Evolutionary conservation across 2,888 invertebrate species (phyloP).

Genomic region (Chirona hameri): DNA sequence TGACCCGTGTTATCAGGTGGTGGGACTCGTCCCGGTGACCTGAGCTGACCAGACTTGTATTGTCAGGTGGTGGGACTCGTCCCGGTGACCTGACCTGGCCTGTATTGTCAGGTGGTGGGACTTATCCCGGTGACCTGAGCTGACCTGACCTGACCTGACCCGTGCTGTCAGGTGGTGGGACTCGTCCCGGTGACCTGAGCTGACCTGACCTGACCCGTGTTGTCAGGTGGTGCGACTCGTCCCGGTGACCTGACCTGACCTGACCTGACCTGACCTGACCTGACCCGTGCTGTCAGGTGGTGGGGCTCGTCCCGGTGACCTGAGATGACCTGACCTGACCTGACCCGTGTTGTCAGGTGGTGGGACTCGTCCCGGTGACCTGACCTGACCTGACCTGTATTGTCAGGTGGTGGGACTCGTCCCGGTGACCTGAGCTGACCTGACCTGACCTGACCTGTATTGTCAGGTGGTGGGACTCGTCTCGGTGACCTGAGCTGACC

Average conservation of each 20-base stretch:
- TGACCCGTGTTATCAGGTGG: slow-evolving; percentile 64
- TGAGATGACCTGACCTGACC: not conserved
- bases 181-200: slow-evolving; percentile 87
- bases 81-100: slow-evolving; percentile 63
- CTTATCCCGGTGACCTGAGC: slow-evolving; percentile 79
- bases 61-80: slow-evolving; percentile 85
- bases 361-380: slow-evolving; percentile 94
- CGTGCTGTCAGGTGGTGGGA: slow-evolving; percentile 78
- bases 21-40: slow-evolving; percentile 94
- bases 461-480: slow-evolving; percentile 84
- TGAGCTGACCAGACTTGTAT: too few species aligned
- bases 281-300: slow-evolving; percentile 61
- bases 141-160: too few species aligned
- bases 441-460: too few species aligned
- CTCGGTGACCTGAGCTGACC: slow-evolving; percentile 25
- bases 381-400: too few species aligned
- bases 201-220: too few species aligned
- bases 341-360: slow-evolving; percentile 59
- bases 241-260: slow-evolving; percentile 63
- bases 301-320: slow-evolving; percentile 94
- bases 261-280: too few species aligned
- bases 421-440: slow-evolving; percentile 82
- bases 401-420: slow-evolving; percentile 85
- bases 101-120: slow-evolving; percentile 70
- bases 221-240: slow-evolving; percentile 85